Base-by-base conservation (phyloP, 2,888 invertebrate genomes). In the Scaptomyza reducta region DNA sequence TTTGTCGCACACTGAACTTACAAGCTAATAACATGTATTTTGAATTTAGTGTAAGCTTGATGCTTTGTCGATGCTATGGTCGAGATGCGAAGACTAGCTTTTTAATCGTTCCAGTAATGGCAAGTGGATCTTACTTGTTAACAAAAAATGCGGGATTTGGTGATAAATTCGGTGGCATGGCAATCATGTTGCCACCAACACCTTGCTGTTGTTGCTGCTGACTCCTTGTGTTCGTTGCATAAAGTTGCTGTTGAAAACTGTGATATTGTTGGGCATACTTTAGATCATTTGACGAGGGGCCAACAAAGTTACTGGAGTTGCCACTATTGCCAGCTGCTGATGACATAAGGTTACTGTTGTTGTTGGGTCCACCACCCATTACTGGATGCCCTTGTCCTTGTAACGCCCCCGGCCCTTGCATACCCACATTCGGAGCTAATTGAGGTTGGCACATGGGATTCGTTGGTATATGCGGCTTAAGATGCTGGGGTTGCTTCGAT, bases 211-310 rank as follows among this genome's bases (percentile, higher is more conserved):
- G 74, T 13, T 90, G 87, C 81, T 94, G 94, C 81, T 94, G 94
- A 90, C 94, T 94, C 77, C 95, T 93, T 41, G 96, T 95, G 75
- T 95, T 95, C 10, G 97, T 98, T 70, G 98, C 97, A 92, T 98
- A 98, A 79, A 98, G 92, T 92, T 97, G 97, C 91, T 98, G 98
- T 91, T 98, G 98, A 93, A 98, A 98, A 92, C 97, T 97, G 92
- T 97, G 97, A 93, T 96, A 98, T 93, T 97, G 97, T 92, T 97
- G 97, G 89, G 97, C 97, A 93, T 98, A 98, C 91, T 96, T 97
- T 13, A 97, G 96, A 92, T 98, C 97, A 47, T 96, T 95, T 64
- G 97, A 96, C 29, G 95, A 96, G 9, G 96, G 96, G 29, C 96
- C 96, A 61, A 96, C 95, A 90, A 96, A 97, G 78, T 82, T 89